Evolutionary conservation across 1,140 invertebrate genomes (phyloP).

Genomic region (Oncopodura yosiiana): DNA sequence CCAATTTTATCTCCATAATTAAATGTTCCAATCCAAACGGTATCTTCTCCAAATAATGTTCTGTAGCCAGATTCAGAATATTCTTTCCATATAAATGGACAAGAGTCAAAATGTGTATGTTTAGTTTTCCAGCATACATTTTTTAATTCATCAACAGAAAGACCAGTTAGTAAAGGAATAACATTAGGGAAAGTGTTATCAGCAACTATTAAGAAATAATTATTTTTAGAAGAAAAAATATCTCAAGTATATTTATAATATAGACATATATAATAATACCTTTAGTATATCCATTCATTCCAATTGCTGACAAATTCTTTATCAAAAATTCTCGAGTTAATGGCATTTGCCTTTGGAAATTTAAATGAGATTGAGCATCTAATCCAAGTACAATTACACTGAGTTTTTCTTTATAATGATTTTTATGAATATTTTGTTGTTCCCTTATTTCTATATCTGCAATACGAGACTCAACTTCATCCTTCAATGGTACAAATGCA

Average conservation of each 20-base stretch:
- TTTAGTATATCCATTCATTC: constrained; percentile 39
- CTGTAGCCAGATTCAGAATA: constrained; percentile 59
- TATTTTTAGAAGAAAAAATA: too few relatives aligned
- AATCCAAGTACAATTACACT: constrained; percentile 45
- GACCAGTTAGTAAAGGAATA: constrained; percentile 57
- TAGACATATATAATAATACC: too few relatives aligned
- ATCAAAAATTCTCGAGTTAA: constrained; percentile 42
- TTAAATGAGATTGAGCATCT: constrained; percentile 50
- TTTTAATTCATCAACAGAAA: constrained; percentile 48
- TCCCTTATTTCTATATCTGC: constrained; percentile 30
- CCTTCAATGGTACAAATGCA: constrained; percentile 48
- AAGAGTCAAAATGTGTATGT: constrained; percentile 51
- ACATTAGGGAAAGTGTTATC: constrained; percentile 5
- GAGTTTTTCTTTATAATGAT: constrained; percentile 6
- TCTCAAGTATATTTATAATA: too few relatives aligned
- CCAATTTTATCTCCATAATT: constrained; percentile 41
- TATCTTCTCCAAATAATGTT: constrained; percentile 70
- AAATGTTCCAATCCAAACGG: constrained; percentile 39
- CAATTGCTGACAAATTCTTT: constrained; percentile 38
- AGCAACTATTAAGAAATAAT: too few relatives aligned
- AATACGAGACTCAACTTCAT: constrained; percentile 40
- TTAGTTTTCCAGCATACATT: constrained; percentile 39
- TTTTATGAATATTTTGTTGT: constrained; percentile 2
- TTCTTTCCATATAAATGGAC: constrained; percentile 69
- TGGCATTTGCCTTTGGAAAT: constrained; percentile 49